A percentile compares a stretch with the other conserved stretches of the same genome.
These are phyloP conservation scores for Tubulanus polymorphus DNA, from an alignment of 2,888 invertebrate genomes.

Conservation along the genomic window DNA sequence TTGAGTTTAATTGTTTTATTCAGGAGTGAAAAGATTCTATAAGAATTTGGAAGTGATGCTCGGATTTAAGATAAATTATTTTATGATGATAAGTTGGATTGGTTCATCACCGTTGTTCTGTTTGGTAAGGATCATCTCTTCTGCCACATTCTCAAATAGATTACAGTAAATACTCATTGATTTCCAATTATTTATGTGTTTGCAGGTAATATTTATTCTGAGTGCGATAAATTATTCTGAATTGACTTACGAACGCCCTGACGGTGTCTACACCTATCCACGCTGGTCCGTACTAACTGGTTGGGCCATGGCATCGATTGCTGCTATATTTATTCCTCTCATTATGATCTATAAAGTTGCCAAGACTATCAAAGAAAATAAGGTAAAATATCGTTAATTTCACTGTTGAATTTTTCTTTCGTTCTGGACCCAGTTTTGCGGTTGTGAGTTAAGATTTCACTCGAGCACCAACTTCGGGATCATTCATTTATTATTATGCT, in stretches of 20 bases:
- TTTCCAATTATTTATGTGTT: neutral
- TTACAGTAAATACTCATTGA: too few species aligned
- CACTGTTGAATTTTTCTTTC: too few species aligned
- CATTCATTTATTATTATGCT: too few species aligned
- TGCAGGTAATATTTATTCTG: constrained; percentile 41
- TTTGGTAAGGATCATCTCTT: constrained; percentile 27
- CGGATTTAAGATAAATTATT: constrained; percentile 58
- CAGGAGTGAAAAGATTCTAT: constrained; percentile 67
- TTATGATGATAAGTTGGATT: constrained; percentile 31
- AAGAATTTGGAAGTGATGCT: constrained; percentile 77
- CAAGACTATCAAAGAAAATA: neutral
- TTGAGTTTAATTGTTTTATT: constrained; percentile 8
- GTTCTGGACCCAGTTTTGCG: too few species aligned
- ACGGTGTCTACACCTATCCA: constrained; percentile 16
- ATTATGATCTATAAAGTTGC: neutral
- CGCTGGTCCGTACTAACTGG: neutral
- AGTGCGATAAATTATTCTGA: constrained; percentile 44
- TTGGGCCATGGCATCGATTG: neutral
- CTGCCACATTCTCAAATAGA: too few species aligned
- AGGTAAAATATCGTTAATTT: too few species aligned
- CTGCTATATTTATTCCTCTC: neutral
- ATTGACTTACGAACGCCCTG: constrained; percentile 45
- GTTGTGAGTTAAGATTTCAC: too few species aligned
- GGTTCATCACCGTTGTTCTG: constrained; percentile 35
- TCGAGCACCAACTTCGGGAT: too few species aligned